Evolutionary conservation across 2,888 invertebrate genomes (phyloP).

Genomic region (Melanophora roralis): DNA sequence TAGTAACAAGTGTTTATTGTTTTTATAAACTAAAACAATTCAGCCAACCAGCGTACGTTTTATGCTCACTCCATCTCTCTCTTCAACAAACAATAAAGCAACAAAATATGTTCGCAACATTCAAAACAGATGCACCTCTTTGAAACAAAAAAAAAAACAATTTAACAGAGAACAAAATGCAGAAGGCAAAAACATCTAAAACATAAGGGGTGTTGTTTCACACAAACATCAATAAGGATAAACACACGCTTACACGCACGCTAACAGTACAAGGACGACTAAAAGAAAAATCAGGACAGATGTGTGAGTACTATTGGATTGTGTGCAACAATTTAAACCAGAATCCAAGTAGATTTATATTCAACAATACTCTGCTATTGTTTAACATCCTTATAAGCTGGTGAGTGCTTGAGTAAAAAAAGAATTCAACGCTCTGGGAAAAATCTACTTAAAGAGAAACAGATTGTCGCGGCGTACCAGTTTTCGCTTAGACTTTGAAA

Average conservation of each 20-base stretch:
- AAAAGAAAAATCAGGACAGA: conserved; percentile 73
- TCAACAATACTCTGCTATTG: conserved; percentile 8
- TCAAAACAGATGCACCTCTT: conserved; percentile 75
- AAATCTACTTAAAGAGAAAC: conserved; percentile 77
- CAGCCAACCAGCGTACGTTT: conserved; percentile 72
- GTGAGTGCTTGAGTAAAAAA: conserved; percentile 13
- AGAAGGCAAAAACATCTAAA: conserved; percentile 62
- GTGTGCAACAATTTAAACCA: conserved; percentile 59
- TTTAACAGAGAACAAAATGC: conserved; percentile 55
- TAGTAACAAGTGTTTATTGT: conserved; percentile 30
- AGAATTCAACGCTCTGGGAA: conserved; percentile 57
- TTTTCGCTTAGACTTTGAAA: conserved; percentile 73
- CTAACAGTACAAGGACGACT: conserved; percentile 20
- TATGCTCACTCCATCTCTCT: conserved; percentile 65
- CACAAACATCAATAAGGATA: conserved; percentile 19
- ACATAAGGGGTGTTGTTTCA: conserved; percentile 64
- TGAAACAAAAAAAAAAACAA: conserved; percentile 61
- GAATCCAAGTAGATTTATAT: conserved; percentile 59
- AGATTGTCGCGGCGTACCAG: conserved; percentile 76
- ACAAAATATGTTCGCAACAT: conserved; percentile 77
- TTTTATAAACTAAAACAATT: conserved; percentile 59
- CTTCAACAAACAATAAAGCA: conserved; percentile 71
- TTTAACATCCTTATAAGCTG: conserved; percentile 11
- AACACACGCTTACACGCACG: conserved; percentile 8
- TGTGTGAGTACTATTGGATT: conserved; percentile 72